Evolutionary conservation across 2,888 invertebrate genomes (phyloP).

Genomic region (Diarsia rubi): DNA sequence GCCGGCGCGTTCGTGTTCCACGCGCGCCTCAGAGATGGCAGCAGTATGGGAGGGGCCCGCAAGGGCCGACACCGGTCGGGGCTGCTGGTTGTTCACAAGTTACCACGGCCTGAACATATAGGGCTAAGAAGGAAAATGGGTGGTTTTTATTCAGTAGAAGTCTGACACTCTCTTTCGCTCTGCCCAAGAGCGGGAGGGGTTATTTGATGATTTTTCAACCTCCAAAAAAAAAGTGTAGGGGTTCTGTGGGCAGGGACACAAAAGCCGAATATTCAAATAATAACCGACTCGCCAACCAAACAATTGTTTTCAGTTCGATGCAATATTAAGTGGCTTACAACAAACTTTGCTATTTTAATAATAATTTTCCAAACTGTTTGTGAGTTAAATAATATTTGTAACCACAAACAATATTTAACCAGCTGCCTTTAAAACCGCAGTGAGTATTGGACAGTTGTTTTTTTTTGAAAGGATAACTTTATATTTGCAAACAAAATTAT

Average conservation of each 20-base stretch:
- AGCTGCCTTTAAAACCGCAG: conserved; percentile 1
- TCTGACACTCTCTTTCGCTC: no score
- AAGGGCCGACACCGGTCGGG: no score
- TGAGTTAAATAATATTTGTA: conserved; percentile 10
- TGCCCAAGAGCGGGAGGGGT: no score
- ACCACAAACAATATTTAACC: conserved; percentile 20
- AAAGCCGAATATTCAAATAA: conserved; percentile 9
- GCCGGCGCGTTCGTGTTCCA: no score
- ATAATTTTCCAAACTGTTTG: conserved; percentile 18
- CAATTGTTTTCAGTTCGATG: conserved; percentile 7
- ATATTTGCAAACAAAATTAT: not conserved
- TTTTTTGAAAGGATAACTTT: not conserved
- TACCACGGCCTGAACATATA: no score
- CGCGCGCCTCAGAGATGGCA: no score
- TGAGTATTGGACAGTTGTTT: conserved; percentile 6
- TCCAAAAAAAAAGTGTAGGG: no score
- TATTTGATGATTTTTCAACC: no score
- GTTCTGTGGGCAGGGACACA: not conserved
- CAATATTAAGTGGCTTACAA: conserved; percentile 19
- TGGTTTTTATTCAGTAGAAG: no score
- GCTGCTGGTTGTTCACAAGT: no score
- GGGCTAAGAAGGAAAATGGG: no score
- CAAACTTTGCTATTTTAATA: conserved; percentile 28
- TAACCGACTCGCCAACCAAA: conserved; percentile 7
- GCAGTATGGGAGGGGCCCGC: no score